Percentiles rank a stretch among this genome's conserved stretches.
Conservation (phyloP, 2,113 vertebrate species). For the Amia ocellicauda region DNA sequence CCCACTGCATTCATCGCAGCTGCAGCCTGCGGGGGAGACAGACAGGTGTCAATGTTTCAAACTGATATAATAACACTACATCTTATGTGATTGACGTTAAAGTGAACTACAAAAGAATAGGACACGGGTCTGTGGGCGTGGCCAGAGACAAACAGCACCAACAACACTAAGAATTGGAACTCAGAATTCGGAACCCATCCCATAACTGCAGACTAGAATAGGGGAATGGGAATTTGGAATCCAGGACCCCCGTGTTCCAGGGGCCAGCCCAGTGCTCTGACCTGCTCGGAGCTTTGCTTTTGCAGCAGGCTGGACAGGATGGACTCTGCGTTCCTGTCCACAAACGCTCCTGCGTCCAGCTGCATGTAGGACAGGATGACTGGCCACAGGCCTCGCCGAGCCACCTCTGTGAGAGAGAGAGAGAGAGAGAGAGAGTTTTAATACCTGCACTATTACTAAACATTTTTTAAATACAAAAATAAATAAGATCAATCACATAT, state of each 20-base stretch:
- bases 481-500: not conserved
- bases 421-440: not conserved
- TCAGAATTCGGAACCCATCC: too few relatives aligned
- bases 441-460: too few relatives aligned
- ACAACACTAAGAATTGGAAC: too few relatives aligned
- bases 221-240: too few relatives aligned
- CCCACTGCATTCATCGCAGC: conserved; percentile 80
- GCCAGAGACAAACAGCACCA: too few relatives aligned
- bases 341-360: conserved; percentile 76
- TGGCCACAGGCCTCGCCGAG: conserved; percentile 78
- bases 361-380: conserved; percentile 82
- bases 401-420: conserved; percentile 56
- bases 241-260: too few relatives aligned
- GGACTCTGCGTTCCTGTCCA: conserved; percentile 76
- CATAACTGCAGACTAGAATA: too few relatives aligned
- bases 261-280: conserved; percentile 34
- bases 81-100: too few relatives aligned
- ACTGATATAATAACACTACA: too few relatives aligned
- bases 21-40: conserved; percentile 49
- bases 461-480: not conserved
- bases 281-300: conserved; percentile 70
- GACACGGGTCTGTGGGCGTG: too few relatives aligned
- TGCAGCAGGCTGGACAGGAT: conserved; percentile 77
- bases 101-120: too few relatives aligned
- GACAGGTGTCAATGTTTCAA: too few relatives aligned